Conservation (phyloP, 2,113 vertebrate species). For the Misgurnus mizolepis region DNA sequence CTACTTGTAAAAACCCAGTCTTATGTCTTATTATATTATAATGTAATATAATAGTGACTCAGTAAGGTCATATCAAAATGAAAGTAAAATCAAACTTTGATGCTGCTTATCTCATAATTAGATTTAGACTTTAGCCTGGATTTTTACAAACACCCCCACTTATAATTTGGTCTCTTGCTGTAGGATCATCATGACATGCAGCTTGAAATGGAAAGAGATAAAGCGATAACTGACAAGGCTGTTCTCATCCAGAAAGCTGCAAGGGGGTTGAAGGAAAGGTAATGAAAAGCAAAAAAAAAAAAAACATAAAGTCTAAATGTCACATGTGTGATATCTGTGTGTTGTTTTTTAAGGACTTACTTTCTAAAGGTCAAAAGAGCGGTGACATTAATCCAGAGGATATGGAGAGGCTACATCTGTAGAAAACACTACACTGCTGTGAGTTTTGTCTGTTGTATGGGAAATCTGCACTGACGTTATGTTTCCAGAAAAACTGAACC, state of each 20-base stretch:
- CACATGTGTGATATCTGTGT: background rate
- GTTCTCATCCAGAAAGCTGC: conserved; percentile 98
- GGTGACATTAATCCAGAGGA: conserved; percentile 87
- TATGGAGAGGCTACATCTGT: conserved; percentile 90
- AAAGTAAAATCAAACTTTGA: too few species aligned
- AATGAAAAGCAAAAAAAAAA: background rate
- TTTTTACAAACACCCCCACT: too few species aligned
- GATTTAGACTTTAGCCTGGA: too few species aligned
- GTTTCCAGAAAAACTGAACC: background rate
- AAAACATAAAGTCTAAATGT: background rate
- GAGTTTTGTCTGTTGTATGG: conserved; percentile 51
- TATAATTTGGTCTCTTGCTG: background rate
- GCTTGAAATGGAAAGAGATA: conserved; percentile 96
- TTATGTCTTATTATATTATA: too few species aligned
- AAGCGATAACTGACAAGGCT: conserved; percentile 94
- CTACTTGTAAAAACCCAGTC: too few species aligned
- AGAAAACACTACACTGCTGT: conserved; percentile 89
- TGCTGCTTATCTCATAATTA: too few species aligned
- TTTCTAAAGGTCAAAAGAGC: conserved; percentile 91
- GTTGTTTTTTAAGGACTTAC: conserved; percentile 79
- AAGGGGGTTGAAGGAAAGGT: conserved; percentile 95
- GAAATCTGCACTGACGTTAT: background rate
- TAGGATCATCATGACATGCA: conserved; percentile 98
- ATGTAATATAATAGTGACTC: too few species aligned
- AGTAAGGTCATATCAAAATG: too few species aligned